Conservation (phyloP, 2,888 invertebrate species). For the Megalurothrips usitatus region DNA sequence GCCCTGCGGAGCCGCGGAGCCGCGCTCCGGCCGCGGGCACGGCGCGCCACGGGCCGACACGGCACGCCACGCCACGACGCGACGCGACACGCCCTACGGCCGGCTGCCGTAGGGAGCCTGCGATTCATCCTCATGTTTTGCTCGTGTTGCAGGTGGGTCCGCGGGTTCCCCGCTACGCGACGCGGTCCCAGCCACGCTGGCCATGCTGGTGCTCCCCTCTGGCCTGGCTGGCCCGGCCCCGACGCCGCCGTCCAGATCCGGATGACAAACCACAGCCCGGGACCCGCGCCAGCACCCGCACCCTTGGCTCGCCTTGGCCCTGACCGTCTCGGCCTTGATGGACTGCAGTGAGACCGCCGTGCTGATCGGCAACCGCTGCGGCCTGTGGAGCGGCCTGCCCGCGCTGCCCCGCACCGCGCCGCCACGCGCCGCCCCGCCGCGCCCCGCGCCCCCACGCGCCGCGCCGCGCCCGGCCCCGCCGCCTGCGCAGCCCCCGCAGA, state of each 20-base stretch:
- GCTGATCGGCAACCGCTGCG: constrained; percentile 23
- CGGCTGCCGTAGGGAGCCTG: not conserved
- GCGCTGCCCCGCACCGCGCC: constrained; percentile 15
- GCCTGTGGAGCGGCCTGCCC: constrained; percentile 20
- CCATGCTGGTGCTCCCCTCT: not conserved
- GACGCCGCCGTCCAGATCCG: not conserved
- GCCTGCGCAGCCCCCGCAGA: not conserved
- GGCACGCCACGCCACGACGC: no score
- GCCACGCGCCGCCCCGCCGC: not conserved
- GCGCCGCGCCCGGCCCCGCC: constrained; percentile 9
- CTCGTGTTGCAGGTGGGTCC: constrained; percentile 16
- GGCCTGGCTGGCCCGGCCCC: constrained; percentile 11
- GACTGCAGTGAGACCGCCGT: constrained; percentile 25
- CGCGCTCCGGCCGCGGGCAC: not conserved
- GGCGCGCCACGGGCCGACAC: no score
- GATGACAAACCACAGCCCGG: constrained; percentile 6
- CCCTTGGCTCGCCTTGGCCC: not conserved
- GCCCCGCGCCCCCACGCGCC: not conserved
- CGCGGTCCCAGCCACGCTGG: not conserved
- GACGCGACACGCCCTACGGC: not conserved
- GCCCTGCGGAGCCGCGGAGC: not conserved
- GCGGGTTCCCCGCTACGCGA: not conserved
- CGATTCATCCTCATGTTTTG: not conserved
- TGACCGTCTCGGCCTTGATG: not conserved
- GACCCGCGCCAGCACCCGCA: not conserved